Evolutionary conservation across 2,888 invertebrate species (phyloP).

Genomic region (Melanargia galathea): DNA sequence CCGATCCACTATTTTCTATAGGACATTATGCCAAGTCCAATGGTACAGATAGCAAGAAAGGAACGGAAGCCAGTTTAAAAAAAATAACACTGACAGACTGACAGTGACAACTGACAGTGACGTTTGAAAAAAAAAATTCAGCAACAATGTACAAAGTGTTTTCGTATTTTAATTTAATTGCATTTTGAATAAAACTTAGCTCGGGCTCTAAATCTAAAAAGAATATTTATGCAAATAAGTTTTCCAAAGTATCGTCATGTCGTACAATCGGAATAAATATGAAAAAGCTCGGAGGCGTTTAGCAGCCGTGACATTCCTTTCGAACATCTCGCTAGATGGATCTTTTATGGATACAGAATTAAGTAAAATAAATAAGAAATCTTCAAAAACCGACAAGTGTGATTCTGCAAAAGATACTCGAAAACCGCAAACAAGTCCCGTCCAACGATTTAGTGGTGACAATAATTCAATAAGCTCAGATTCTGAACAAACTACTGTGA

Average conservation of each 20-base stretch:
- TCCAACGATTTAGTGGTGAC: constrained; percentile 62
- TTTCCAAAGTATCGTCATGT: constrained; percentile 57
- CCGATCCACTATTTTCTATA: too few relatives aligned
- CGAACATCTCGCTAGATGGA: constrained; percentile 97
- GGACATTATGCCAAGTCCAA: too few relatives aligned
- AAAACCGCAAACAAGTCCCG: constrained; percentile 66
- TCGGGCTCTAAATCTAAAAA: not conserved
- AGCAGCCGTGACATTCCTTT: constrained; percentile 96
- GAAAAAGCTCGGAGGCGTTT: constrained; percentile 91
- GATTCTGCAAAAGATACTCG: constrained; percentile 50
- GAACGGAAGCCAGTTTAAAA: too few relatives aligned
- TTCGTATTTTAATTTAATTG: too few relatives aligned
- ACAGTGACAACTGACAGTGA: too few relatives aligned
- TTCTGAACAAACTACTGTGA: constrained; percentile 86
- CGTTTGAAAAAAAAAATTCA: too few relatives aligned
- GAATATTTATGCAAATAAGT: too few relatives aligned
- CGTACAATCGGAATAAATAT: constrained; percentile 70
- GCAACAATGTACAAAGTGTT: too few relatives aligned
- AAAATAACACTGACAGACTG: too few relatives aligned
- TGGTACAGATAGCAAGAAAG: too few relatives aligned
- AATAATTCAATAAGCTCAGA: constrained; percentile 87
- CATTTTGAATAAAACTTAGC: too few relatives aligned
- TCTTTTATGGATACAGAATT: constrained; percentile 87
- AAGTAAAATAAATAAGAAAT: constrained; percentile 54
- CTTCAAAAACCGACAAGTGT: constrained; percentile 54